Evolutionary conservation across 2,113 vertebrate genomes (phyloP), one percentile per base, ranked within the genome.

Genomic region (Otocyon megalotis): DNA sequence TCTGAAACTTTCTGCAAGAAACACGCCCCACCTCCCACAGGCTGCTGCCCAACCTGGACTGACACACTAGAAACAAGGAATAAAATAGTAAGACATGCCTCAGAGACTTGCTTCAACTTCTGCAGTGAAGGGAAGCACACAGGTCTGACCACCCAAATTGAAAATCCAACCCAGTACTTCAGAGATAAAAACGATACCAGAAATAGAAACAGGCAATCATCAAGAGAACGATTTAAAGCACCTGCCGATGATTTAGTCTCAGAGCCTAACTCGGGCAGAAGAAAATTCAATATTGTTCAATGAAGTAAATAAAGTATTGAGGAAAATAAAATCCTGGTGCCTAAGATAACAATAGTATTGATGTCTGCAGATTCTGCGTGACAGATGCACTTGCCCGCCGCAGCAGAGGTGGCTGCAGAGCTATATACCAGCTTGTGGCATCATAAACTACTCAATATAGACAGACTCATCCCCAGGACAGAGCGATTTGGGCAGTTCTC

Each of bases 241-340:
- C 65, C 88, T 89, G 93, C 88, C 94, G 90, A 85, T 93, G 56
- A 89, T 83, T 87, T 80, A 32, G 65, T 62, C 93, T 93, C 93
- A 92, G 37, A 72, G 56, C 58, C 63, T 35, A 72, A 37, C 54
- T 87, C 72, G 1, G 17, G 69, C 82, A 92, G 94, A 95, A 96
- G 93, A 96, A 98, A 97, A 97, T 94, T 80, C 97, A 94, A 92
- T 97, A 95, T 54, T 95, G 92, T 72, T 94, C 97, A 97, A 62
- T 93, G 97, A 92, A 89, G 86, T 97, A 96, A 91, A 97, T 96
- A 90, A 96, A 88, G 28, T 67, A 86, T 37, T 48, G 77, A 76
- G 54, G 83, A 88, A 94, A 94, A 96, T 88, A 90, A 97, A 97
- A 92, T 92, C 87, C 74, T 76, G 72, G 91, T 17, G 65, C 69